Base-by-base conservation (phyloP, 2,888 invertebrate species). In the Anoncus sp. region DNA sequence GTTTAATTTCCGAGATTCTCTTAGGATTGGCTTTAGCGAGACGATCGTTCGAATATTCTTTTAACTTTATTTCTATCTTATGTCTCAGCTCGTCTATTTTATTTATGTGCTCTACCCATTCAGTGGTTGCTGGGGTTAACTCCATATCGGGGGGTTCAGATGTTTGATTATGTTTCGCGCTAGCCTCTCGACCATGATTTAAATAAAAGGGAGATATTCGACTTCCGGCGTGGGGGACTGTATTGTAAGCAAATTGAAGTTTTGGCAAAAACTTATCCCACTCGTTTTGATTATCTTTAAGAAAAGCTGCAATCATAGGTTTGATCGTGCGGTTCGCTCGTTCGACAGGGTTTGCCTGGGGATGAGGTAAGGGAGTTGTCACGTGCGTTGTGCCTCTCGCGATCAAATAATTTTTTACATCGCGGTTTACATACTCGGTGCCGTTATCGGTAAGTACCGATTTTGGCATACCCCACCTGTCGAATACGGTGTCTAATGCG, bases 81-180 rank as follows among this genome's bases (percentile, higher is more conserved):
- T 74, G 78, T 4, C 71, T 43, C 14, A 81, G 62, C 38, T 81
- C 79, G 47, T 79, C 78, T n/a, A 81, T 71, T 69, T 57, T 63
- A 43, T 27, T 59, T 31, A 81, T 67, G 0, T 74, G 60, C n/a
- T 60, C 60, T 12, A 31, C 31, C 77, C 75, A 77, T n/a, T 35
- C 1, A 10, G 60, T 18, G 3, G 62, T 22, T 27, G 53, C 12
- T 12, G 71, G 62, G 27, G n/a, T n/a, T 71, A 53, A 1, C 12
- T n/a, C 10, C 6, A 27, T 45, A 27, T 6, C 14, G 40, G 7
- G 3, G 3, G 16, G 6, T 24, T 38, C 16, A 35, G 31, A 7
- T 31, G 3, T 31, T 7, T 7, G 3, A 7, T 5, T 7, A 31
- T 31, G 75, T 27, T 27, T 60, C 0, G 45, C 18, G 3, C 27